Percentiles rank a stretch among this genome's conserved stretches.
These are phyloP conservation scores for Leptogaster cylindrica DNA, from an alignment of 2,888 invertebrate genomes.

Conservation along the genomic window DNA sequence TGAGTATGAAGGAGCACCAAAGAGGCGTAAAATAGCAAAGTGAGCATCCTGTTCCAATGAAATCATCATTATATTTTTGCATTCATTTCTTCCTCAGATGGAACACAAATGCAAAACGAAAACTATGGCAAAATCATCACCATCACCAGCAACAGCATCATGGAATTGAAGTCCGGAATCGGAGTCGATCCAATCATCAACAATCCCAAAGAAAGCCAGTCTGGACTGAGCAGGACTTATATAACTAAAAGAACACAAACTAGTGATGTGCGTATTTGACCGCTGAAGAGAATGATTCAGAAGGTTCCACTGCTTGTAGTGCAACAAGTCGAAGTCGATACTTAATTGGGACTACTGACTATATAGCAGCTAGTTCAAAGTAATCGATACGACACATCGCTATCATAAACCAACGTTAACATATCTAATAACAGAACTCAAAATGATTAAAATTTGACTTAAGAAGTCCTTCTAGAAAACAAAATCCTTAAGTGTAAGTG, in stretches of 20 bases:
- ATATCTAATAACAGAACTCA: conserved; percentile 15
- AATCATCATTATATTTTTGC: not conserved
- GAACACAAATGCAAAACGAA: conserved; percentile 53
- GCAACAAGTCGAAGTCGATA: too few relatives aligned
- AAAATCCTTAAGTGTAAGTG: not conserved
- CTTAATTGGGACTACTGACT: too few relatives aligned
- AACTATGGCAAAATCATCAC: conserved; percentile 54
- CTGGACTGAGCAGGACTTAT: conserved; percentile 46
- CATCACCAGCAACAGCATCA: conserved; percentile 40
- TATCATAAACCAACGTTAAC: too few relatives aligned
- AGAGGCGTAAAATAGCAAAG: conserved; percentile 59
- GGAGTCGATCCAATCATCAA: conserved; percentile 29
- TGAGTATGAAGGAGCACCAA: conserved; percentile 56
- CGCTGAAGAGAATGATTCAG: not conserved
- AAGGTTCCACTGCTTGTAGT: too few relatives aligned
- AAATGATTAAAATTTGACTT: not conserved
- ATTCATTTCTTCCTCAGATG: conserved; percentile 48
- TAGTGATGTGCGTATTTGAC: conserved; percentile 26
- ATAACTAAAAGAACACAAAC: conserved; percentile 34
- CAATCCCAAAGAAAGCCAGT: conserved; percentile 37
- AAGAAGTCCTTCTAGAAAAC: not conserved
- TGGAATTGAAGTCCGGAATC: conserved; percentile 16
- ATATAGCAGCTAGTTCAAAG: too few relatives aligned
- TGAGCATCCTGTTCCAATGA: too few relatives aligned
- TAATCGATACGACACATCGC: too few relatives aligned